Evolutionary conservation across 2,113 vertebrate genomes (phyloP).

Genomic region (Tympanuchus pallidicinctus): DNA sequence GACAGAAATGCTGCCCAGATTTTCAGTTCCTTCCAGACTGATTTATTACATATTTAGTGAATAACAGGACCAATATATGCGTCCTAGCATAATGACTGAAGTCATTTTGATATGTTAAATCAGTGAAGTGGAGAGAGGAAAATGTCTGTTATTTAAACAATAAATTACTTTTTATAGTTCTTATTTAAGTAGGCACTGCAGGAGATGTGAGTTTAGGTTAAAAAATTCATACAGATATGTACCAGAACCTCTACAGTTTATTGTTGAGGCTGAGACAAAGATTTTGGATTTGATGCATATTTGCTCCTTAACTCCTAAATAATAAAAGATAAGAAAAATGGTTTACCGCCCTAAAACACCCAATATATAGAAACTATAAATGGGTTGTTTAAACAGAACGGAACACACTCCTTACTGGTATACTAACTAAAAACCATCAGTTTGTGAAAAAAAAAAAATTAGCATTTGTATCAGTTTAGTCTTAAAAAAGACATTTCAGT

Average conservation of each 20-base stretch:
- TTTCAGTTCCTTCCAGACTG: background rate
- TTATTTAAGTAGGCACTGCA: background rate
- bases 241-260: background rate
- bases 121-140: background rate
- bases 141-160: background rate
- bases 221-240: background rate
- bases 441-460: background rate
- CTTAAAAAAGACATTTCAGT: background rate
- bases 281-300: background rate
- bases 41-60: background rate
- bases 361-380: background rate
- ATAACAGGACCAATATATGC: accelerated
- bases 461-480: background rate
- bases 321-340: background rate
- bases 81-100: background rate
- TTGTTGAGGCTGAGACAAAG: background rate
- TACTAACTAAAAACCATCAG: background rate
- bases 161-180: background rate
- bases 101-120: background rate
- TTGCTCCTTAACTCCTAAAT: background rate
- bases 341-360: background rate
- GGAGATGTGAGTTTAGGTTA: background rate
- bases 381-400: background rate
- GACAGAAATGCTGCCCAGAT: background rate
- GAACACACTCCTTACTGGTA: background rate